A percentile compares a stretch with the other conserved stretches of the same genome.
Evolutionary conservation across 2,797 vertebrate species (phyloP).

Genomic region (Lacerta agilis): DNA sequence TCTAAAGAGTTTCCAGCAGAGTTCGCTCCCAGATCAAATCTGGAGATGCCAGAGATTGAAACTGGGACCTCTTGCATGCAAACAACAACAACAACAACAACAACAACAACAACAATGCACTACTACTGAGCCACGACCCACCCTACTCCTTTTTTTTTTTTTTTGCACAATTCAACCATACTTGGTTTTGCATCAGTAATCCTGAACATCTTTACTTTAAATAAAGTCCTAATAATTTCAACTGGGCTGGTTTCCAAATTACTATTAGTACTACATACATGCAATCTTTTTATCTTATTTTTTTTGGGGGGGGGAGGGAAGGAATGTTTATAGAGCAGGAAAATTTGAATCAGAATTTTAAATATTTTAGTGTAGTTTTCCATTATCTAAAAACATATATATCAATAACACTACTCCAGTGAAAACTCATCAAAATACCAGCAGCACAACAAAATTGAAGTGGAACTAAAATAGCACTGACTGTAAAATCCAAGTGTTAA

Average conservation of each 20-base stretch:
- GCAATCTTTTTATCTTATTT: background rate
- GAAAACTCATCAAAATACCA: background rate
- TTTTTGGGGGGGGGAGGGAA: background rate
- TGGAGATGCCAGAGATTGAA: no score
- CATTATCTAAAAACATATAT: background rate
- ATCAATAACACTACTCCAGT: background rate
- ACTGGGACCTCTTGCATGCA: no score
- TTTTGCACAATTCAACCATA: background rate
- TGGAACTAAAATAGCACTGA: background rate
- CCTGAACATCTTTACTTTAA: background rate
- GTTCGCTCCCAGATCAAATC: no score
- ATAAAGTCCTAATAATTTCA: background rate
- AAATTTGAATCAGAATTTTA: accelerated
- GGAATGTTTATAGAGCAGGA: background rate
- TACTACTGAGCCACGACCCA: no score
- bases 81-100: no score
- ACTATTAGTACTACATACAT: background rate
- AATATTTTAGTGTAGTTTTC: background rate
- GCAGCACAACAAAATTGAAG: background rate
- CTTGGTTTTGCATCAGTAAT: background rate
- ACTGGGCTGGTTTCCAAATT: background rate
- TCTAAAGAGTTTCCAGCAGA: no score
- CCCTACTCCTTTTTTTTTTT: background rate
- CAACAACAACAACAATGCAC: no score
- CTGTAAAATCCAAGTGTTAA: background rate